Percentiles rank a stretch among this genome's conserved stretches.
phyloP scores from a whole-genome alignment of 1,140 invertebrate species.

The Drosophila pectinifera region DNA sequence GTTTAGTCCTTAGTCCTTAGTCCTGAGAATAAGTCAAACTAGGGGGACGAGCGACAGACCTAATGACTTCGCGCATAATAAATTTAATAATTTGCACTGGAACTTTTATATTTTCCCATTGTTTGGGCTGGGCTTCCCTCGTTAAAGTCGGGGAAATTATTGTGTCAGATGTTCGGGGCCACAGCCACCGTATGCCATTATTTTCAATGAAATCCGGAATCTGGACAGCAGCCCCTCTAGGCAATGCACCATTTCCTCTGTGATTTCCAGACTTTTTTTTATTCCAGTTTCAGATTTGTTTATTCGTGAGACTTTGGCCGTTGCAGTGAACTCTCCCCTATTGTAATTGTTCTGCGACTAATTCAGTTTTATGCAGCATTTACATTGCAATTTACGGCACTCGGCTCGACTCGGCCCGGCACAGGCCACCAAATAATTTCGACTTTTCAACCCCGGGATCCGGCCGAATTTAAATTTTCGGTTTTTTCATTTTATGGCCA shows the following conservation, averaged over 20 bases:
- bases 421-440: constrained; percentile 25
- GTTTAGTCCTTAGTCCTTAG: constrained; percentile 33
- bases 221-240: constrained; percentile 57
- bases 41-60: constrained; percentile 25
- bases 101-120: constrained; percentile 36
- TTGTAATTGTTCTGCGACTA: constrained; percentile 69
- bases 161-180: constrained; percentile 69
- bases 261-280: constrained; percentile 33
- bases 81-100: constrained; percentile 52
- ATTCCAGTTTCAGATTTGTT: not conserved
- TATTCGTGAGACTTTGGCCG: constrained; percentile 15
- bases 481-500: constrained; percentile 59
- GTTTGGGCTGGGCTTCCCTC: constrained; percentile 22
- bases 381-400: constrained; percentile 77
- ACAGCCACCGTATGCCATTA: constrained; percentile 64
- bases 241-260: constrained; percentile 61
- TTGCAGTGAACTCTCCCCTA: constrained; percentile 33
- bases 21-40: constrained; percentile 29
- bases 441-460: constrained; percentile 67
- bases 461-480: constrained; percentile 43
- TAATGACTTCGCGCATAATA: constrained; percentile 65
- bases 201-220: constrained; percentile 60
- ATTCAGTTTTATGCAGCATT: constrained; percentile 79
- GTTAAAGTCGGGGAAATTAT: constrained; percentile 48
- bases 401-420: not conserved